Evolutionary conservation across 2,888 invertebrate species (phyloP).

Genomic region (Isotomurus palustris): DNA sequence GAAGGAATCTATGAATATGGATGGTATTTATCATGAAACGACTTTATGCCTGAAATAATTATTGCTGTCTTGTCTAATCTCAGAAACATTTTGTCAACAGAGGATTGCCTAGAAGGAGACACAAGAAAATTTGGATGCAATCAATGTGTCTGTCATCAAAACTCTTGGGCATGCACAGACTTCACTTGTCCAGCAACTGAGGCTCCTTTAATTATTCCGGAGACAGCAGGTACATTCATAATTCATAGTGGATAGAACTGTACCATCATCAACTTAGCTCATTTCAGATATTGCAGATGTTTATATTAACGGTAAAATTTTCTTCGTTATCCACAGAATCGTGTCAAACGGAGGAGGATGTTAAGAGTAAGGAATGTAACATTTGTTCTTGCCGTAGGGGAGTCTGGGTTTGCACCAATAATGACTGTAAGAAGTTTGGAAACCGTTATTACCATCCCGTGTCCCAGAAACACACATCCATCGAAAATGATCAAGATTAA

Average conservation of each 20-base stretch:
- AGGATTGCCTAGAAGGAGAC: slow-evolving; percentile 42
- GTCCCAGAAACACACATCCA: not conserved
- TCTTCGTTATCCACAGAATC: slow-evolving; percentile 28
- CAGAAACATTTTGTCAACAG: slow-evolving; percentile 18
- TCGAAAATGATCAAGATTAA: slow-evolving; percentile 12
- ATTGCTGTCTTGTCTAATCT: not conserved
- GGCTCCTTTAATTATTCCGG: slow-evolving; percentile 10
- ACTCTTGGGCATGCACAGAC: slow-evolving; percentile 45
- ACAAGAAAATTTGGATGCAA: slow-evolving; percentile 37
- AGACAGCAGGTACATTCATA: not conserved
- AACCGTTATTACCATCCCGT: slow-evolving; percentile 33
- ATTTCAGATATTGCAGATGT: not conserved
- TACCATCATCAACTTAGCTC: not conserved
- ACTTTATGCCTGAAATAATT: not conserved
- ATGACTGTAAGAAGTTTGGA: slow-evolving; percentile 42
- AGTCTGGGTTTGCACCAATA: slow-evolving; percentile 40
- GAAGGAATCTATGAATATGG: slow-evolving; percentile 39
- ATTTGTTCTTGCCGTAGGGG: slow-evolving; percentile 41
- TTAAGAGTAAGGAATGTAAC: slow-evolving; percentile 44
- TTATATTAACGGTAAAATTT: too few species aligned
- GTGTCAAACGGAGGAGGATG: slow-evolving; percentile 40
- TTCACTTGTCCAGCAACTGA: slow-evolving; percentile 35
- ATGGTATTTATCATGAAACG: slow-evolving; percentile 26
- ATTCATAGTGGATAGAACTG: not conserved
- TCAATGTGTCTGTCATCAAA: slow-evolving; percentile 42